Evolutionary conservation across 2,113 vertebrate genomes (phyloP).

Genomic region (Hydropotes inermis): DNA sequence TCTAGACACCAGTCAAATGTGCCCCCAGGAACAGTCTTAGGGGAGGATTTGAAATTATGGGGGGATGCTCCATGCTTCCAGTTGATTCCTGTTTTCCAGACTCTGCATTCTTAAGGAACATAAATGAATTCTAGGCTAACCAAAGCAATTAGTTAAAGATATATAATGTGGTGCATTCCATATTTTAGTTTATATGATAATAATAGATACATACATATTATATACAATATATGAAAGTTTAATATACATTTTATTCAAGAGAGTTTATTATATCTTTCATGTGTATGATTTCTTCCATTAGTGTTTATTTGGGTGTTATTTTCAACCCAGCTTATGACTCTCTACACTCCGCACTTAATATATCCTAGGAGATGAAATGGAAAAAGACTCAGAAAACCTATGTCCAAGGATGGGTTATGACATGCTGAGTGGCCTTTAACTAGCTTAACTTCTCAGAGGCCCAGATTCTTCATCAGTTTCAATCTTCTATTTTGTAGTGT

Average conservation of each 20-base stretch:
- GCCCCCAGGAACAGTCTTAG: neutral
- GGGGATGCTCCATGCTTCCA: neutral
- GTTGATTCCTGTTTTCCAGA: neutral
- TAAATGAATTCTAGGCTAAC: neutral
- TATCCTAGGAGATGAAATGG: neutral
- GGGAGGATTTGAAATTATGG: neutral
- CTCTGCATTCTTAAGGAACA: neutral
- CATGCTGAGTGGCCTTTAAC: neutral
- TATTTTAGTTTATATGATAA: neutral
- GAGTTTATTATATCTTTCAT: neutral
- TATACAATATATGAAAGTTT: neutral
- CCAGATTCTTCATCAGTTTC: neutral
- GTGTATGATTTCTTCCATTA: neutral
- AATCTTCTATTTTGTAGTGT: neutral
- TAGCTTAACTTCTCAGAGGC: neutral
- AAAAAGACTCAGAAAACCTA: slow-evolving; percentile 1
- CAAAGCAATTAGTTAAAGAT: neutral
- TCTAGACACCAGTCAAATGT: neutral
- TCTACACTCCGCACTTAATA: neutral
- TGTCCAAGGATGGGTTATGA: neutral
- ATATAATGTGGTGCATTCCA: neutral
- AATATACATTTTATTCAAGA: neutral
- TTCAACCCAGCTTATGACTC: neutral
- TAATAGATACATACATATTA: neutral
- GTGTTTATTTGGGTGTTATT: neutral